Evolutionary conservation across 2,113 vertebrate species (phyloP), one percentile per base, ranked within the genome.

Genomic region (Brachypteracias leptosomus): DNA sequence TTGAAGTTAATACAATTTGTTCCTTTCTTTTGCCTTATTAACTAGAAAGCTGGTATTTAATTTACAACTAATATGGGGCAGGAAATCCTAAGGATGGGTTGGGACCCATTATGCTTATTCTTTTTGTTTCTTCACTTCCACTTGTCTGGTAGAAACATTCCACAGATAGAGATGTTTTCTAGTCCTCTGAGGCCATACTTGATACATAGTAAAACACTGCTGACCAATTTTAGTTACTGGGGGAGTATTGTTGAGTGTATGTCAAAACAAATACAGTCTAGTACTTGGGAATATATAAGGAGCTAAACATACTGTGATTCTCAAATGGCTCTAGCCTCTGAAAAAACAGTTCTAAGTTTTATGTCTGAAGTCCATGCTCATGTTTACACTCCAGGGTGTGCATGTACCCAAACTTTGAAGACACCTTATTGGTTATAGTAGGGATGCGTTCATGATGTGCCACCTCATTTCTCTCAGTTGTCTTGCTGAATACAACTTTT

Each of bases 1-100:
- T 14, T 61, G 11, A 82, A 55, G 7, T 73, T 68, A 68, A 65
- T 79, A 33, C 14, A 65, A 13, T 13, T 66, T 75, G 26, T 51
- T 84, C n/a, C 33, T 59, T 93, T 67, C 17, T 80, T 94, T 82
- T 75, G 42, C n/a, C 49, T 85, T 19, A 66, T 62, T 46, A 92
- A 5, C 84, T 93, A 58, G 70, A 89, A 85, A 82, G 49, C 49
- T 91, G 78, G 29, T 94, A 42, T 88, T 85, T 91, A 79, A 94
- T 96, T 93, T 88, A 66, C 66, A 91, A 7, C 25, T 73, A 93
- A 68, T 82, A 73, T 24, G 59, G 25, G 24, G 8, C 89, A 95
- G 95, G 89, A 97, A 96, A 91, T 97, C 51, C 77, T 89, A 91
- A 94, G 89, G 77, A 94, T 96, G 91, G 89, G 84, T 79, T 96